These are phyloP conservation scores for Ormyrus labotus DNA, from an alignment of 2,888 invertebrate genomes.

Conservation along the genomic window DNA sequence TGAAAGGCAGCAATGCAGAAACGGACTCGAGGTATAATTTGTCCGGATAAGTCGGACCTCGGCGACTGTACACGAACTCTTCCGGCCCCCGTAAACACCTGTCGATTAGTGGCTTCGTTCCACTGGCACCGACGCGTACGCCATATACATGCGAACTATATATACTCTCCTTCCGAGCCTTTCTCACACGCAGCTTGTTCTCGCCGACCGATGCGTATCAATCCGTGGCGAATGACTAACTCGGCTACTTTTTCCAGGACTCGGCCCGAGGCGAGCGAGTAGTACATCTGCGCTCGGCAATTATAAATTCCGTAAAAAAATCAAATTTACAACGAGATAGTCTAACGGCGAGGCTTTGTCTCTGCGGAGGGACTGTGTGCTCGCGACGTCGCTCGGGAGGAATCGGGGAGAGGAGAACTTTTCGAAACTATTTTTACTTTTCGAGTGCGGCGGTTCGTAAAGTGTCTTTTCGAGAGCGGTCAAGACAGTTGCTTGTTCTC, in stretches of 20 bases:
- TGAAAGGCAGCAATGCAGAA: not conserved
- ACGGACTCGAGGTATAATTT: slow-evolving; percentile 38
- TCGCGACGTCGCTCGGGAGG: not conserved
- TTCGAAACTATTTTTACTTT: not conserved
- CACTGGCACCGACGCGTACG: slow-evolving; percentile 27
- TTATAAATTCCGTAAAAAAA: slow-evolving; percentile 29
- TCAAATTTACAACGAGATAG: not conserved
- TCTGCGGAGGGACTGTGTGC: not conserved
- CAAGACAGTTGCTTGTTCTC: not conserved
- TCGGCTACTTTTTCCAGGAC: slow-evolving; percentile 15
- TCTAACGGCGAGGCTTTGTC: not conserved
- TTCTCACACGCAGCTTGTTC: slow-evolving; percentile 50
- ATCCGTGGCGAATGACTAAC: slow-evolving; percentile 63
- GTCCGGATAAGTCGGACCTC: slow-evolving; percentile 24
- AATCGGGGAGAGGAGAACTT: not conserved
- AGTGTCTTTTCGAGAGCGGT: not conserved
- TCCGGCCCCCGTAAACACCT: slow-evolving; percentile 63
- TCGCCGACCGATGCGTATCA: slow-evolving; percentile 62
- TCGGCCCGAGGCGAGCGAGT: too few species aligned
- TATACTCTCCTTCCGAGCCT: not conserved
- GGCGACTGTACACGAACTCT: slow-evolving; percentile 42
- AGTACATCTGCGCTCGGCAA: not conserved
- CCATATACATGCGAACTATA: not conserved
- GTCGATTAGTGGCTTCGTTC: slow-evolving; percentile 61
- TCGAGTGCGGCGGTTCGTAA: not conserved